Base-by-base conservation (phyloP, 1,140 invertebrate species). In the Micrasema minimum region DNA sequence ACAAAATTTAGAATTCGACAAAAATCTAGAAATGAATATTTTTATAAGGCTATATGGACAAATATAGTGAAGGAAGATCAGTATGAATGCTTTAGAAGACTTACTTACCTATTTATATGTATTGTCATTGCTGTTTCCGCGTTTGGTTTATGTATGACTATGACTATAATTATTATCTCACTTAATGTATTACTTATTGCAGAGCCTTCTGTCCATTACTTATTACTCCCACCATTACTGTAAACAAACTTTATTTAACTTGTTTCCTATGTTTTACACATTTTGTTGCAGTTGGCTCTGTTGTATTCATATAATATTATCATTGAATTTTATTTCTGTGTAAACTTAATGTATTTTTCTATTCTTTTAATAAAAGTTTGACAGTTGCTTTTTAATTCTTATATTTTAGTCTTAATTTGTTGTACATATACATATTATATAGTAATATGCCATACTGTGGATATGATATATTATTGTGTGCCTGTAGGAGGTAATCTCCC, bases 321-420 rank as follows among this genome's bases (percentile, higher is more conserved):
- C 38, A 65, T 66, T n/a, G 51, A 22, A 55, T 71, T 83, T 83
- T 83, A 83, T 85, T 85, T 83, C 41, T 83, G 80, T 83, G 82
- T 83, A 85, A 84, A 81, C 79, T 80, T 79, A 77, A 79, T 85
- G 82, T 83, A 85, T 83, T 55, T 82, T 85, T 80, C 83, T 80
- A 79, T 82, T 80, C 81, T 82, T 64, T 83, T 83, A 85, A 83
- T 83, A 85, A 84, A 85, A 80, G 61, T 65, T 71, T 65, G 61
- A 65, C 61, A 64, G 41, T 65, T 71, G 69, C 69, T 71, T 71
- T 71, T 71, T 66, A 65, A 65, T 71, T 71, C 41, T 65, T 57
- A 64, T 66, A 64, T 66, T 55, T 55, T 57, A 65, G 62, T 65
- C 43, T 70, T 65, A 69, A 53, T 38, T 69, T 59, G n/a, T 41